Evolutionary conservation across 53 echinoderm and acorn worm genomes (phyloP).

Genomic region (Zoroaster sp.): DNA sequence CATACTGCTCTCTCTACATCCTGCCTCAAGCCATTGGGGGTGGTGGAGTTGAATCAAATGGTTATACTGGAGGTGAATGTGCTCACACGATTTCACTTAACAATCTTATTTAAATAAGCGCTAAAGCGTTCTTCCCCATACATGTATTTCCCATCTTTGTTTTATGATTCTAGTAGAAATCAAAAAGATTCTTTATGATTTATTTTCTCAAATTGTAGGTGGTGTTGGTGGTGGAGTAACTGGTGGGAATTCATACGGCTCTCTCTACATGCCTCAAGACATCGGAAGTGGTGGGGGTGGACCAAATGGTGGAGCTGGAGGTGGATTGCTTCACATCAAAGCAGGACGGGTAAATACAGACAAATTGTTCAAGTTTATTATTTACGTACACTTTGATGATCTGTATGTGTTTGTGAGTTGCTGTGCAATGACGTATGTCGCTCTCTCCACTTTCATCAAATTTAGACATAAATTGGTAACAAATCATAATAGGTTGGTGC

Average conservation of each 20-base stretch:
- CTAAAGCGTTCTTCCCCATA: no score
- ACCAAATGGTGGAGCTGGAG: conserved; percentile 63
- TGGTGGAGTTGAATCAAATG: conserved; percentile 55
- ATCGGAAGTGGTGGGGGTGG: conserved; percentile 78
- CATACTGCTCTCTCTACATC: conserved; percentile 75
- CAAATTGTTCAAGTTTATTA: no score
- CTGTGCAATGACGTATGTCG: no score
- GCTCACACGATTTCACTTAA: no score
- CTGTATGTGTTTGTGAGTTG: no score
- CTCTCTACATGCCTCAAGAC: conserved; percentile 54
- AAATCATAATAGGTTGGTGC: no score
- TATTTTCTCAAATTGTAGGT: not conserved
- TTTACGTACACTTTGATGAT: no score
- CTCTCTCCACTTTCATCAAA: no score
- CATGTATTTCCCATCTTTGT: not conserved
- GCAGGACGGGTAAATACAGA: conserved; percentile 4
- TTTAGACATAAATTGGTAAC: no score
- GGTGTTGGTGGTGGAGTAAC: not conserved
- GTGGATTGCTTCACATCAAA: conserved; percentile 69
- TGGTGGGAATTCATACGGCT: conserved; percentile 72
- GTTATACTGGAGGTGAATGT: no score
- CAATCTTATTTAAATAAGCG: no score
- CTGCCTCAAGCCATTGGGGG: conserved; percentile 63
- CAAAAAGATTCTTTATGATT: not conserved
- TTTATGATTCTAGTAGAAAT: not conserved